phyloP scores from a whole-genome alignment of 23 tunicate species.

The Oikopleura dioica region DNA sequence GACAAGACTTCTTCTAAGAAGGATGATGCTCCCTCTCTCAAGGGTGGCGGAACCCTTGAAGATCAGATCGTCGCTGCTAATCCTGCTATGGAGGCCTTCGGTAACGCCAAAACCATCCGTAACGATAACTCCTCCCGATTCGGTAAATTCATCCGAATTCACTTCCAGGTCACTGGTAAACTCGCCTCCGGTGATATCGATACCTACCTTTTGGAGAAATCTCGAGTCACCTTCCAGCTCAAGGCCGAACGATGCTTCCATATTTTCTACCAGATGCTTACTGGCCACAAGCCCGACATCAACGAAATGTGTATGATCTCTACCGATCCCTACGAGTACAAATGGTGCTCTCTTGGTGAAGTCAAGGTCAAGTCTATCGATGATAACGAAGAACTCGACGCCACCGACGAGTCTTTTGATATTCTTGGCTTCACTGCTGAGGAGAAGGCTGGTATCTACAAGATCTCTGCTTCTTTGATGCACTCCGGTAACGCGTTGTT shows the following conservation, averaged over 20 bases:
- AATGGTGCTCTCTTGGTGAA: not conserved
- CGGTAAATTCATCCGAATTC: too few relatives aligned
- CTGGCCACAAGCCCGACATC: slow-evolving; percentile 11
- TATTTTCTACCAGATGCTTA: slow-evolving; percentile 11
- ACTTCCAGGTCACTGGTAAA: too few relatives aligned
- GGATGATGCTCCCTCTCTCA: not conserved
- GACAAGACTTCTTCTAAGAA: slow-evolving; percentile 14
- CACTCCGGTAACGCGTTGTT: slow-evolving; percentile 95
- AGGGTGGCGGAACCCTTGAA: slow-evolving; percentile 8
- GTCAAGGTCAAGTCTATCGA: slow-evolving; percentile 9
- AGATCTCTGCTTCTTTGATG: slow-evolving; percentile 84
- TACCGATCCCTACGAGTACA: not conserved
- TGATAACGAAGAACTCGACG: not conserved
- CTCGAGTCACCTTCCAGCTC: too few relatives aligned
- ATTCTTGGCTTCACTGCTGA: slow-evolving; percentile 80
- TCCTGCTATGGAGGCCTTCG: slow-evolving; percentile 14
- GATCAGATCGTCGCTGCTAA: slow-evolving; percentile 8
- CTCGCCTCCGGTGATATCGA: too few relatives aligned
- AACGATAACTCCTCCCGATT: slow-evolving; percentile 12
- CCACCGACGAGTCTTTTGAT: slow-evolving; percentile 55
- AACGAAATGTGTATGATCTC: slow-evolving; percentile 6
- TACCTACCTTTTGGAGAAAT: too few relatives aligned
- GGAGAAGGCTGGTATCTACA: slow-evolving; percentile 78
- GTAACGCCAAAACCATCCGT: slow-evolving; percentile 7
- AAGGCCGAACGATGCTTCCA: not conserved